Evolutionary conservation across 2,797 vertebrate species (phyloP).

Genomic region (Cynopterus sphinx): DNA sequence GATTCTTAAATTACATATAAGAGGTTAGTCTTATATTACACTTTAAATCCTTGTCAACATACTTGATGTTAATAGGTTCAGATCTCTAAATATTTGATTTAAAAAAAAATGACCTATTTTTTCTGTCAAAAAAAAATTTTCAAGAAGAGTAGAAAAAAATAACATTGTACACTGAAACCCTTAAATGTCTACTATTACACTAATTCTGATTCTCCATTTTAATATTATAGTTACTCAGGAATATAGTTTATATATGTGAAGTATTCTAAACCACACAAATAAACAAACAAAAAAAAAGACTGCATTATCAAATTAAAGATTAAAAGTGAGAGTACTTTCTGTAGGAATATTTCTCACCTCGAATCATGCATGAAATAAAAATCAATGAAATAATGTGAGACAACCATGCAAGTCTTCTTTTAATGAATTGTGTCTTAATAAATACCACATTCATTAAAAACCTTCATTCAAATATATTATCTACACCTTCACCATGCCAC

Average conservation of each 20-base stretch:
- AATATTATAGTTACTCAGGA: neutral
- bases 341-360: constrained; percentile 64
- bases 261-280: constrained; percentile 4
- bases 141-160: neutral
- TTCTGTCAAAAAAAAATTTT: fast-evolving
- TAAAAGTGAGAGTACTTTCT: constrained; percentile 68
- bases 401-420: constrained; percentile 69
- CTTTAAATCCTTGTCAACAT: neutral
- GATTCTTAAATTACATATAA: neutral
- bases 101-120: neutral
- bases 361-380: constrained; percentile 69
- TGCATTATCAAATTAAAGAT: constrained; percentile 74
- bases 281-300: constrained; percentile 62
- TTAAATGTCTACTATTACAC: neutral
- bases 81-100: neutral
- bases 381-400: constrained; percentile 79
- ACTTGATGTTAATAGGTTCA: neutral
- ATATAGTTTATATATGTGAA: constrained; percentile 13
- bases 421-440: constrained; percentile 82
- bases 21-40: neutral
- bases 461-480: constrained; percentile 77
- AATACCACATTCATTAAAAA: constrained; percentile 81
- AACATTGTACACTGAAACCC: neutral
- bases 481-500: constrained; percentile 66
- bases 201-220: neutral